Evolutionary conservation across 2,113 vertebrate genomes (phyloP).

Genomic region (Zapornia atra): DNA sequence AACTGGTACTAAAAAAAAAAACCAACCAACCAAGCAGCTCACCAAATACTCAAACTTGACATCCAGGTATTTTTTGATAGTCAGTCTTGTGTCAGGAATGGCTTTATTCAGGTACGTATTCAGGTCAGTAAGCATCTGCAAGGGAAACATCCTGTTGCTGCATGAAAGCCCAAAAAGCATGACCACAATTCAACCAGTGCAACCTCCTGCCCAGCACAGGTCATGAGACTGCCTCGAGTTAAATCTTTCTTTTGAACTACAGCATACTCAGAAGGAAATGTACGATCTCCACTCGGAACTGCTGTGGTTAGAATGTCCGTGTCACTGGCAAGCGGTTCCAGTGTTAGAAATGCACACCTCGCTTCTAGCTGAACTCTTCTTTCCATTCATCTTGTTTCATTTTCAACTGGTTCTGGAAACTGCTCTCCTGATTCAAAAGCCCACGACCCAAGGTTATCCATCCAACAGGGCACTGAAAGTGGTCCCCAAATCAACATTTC

Average conservation of each 20-base stretch:
- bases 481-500: background rate
- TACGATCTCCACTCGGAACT: background rate
- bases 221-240: background rate
- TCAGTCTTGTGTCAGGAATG: slow-evolving; percentile 96
- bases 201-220: background rate
- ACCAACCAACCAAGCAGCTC: slow-evolving; percentile 11
- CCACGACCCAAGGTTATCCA: fast-evolving
- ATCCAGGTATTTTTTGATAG: slow-evolving; percentile 98
- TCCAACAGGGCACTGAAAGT: background rate
- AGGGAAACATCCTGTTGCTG: background rate
- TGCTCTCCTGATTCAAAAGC: background rate
- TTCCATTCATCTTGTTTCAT: background rate
- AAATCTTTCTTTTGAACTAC: background rate
- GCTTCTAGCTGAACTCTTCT: background rate
- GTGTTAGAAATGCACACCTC: background rate
- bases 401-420: background rate
- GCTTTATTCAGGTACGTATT: slow-evolving; percentile 97
- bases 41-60: slow-evolving; percentile 99
- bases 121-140: slow-evolving; percentile 96
- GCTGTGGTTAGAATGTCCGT: background rate
- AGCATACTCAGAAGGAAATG: background rate
- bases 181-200: background rate
- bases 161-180: background rate
- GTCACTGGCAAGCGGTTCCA: background rate
- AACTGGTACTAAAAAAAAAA: background rate